These are phyloP conservation scores for Sweltsa coloradensis DNA, from an alignment of 1,140 invertebrate species.

Conservation along the genomic window DNA sequence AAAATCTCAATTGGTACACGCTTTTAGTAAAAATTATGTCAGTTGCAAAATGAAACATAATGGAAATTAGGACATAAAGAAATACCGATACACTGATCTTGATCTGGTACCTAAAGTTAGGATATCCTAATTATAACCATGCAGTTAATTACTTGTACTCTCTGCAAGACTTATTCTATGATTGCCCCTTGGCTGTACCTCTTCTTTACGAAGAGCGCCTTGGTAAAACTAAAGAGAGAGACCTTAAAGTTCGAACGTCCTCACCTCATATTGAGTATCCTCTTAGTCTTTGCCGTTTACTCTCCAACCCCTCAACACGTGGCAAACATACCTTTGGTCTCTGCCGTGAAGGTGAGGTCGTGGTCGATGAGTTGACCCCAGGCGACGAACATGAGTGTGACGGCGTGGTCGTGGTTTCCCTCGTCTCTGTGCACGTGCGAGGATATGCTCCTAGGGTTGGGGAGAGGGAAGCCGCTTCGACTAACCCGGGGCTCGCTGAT, in stretches of 20 bases:
- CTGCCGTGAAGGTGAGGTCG: conserved; percentile 38
- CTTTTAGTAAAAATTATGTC: no score
- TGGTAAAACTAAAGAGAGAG: no score
- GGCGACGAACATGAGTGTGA: conserved; percentile 36
- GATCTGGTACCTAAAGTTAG: no score
- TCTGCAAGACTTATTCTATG: no score
- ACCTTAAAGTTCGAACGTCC: not conserved
- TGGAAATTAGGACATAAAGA: no score
- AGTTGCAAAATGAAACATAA: no score
- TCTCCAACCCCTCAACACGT: not conserved
- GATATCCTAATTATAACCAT: no score
- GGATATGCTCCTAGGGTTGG: conserved; percentile 33
- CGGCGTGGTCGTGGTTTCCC: conserved; percentile 32
- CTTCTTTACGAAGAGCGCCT: no score
- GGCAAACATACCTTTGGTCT: conserved; percentile 31
- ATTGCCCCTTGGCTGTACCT: no score
- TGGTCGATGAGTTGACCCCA: conserved; percentile 43
- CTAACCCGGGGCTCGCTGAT: conserved; percentile 22
- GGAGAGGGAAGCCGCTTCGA: conserved; percentile 28
- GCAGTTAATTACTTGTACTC: no score
- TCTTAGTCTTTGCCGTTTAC: not conserved
- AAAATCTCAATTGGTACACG: no score
- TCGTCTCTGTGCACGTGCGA: conserved; percentile 33
- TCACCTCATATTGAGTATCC: not conserved
- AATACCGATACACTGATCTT: no score